phyloP scores from a whole-genome alignment of 2,888 invertebrate species.

The Syrphus vitripennis region DNA sequence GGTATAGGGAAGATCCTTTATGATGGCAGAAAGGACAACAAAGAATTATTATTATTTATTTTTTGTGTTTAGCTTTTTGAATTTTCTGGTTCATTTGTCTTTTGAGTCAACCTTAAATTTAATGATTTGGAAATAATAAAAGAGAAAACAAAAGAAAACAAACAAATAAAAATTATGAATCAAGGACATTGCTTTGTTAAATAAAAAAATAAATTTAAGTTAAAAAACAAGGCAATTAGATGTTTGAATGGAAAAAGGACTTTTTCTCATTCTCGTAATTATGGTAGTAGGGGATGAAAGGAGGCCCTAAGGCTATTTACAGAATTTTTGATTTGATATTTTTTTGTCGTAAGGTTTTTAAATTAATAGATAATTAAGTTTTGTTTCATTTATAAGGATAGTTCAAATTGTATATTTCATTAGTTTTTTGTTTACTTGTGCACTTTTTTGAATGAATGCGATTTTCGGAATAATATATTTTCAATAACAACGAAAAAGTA shows the following conservation, averaged over 20 bases:
- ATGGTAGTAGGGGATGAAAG: background rate
- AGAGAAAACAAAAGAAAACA: background rate
- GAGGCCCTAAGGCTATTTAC: background rate
- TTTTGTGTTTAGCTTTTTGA: background rate
- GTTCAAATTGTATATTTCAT: too few species aligned
- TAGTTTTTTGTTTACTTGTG: too few species aligned
- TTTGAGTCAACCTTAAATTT: conserved; percentile 44
- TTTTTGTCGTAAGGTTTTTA: background rate
- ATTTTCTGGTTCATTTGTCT: conserved; percentile 29
- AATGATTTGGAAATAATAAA: conserved; percentile 56
- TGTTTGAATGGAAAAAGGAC: background rate
- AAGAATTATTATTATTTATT: background rate
- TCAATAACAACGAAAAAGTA: too few species aligned
- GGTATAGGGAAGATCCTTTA: background rate
- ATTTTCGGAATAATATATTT: too few species aligned
- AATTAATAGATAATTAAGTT: too few species aligned
- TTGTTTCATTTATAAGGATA: too few species aligned
- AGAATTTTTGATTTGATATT: background rate
- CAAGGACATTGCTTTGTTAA: background rate
- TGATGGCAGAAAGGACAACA: background rate
- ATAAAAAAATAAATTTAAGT: background rate
- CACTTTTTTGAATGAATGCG: too few species aligned
- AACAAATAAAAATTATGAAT: conserved; percentile 8
- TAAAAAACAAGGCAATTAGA: conserved; percentile 8
- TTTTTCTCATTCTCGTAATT: background rate